Evolutionary conservation across 2,888 invertebrate species (phyloP).

Genomic region (Hirtodrosophila histrioides): DNA sequence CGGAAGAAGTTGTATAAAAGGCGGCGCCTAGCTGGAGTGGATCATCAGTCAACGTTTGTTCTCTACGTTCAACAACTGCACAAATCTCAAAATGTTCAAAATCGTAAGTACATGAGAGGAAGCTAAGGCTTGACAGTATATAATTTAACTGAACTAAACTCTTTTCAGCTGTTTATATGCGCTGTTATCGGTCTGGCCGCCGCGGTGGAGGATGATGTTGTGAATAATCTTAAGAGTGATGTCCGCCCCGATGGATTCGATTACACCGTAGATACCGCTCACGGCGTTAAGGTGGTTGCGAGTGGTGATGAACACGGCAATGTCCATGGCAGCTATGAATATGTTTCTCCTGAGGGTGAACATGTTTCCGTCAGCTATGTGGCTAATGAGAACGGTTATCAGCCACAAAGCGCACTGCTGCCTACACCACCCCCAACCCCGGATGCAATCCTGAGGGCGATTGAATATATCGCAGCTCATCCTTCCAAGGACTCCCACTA

Average conservation of each 20-base stretch:
- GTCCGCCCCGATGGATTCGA: conserved; percentile 72
- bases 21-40: background rate
- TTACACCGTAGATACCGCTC: conserved; percentile 54
- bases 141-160: conserved; percentile 15
- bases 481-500: conserved; percentile 28
- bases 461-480: conserved; percentile 85
- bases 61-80: conserved; percentile 14
- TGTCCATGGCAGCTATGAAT: conserved; percentile 84
- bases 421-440: conserved; percentile 86
- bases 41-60: conserved; percentile 38
- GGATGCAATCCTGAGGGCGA: conserved; percentile 84
- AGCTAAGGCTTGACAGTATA: no score
- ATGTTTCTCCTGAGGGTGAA: conserved; percentile 85
- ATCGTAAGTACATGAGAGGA: conserved; percentile 34
- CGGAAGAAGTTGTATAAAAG: conserved; percentile 31
- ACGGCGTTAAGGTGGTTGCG: conserved; percentile 50
- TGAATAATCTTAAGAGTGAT: conserved; percentile 26
- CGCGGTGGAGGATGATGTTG: conserved; percentile 15
- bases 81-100: conserved; percentile 54
- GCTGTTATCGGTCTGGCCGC: conserved; percentile 52
- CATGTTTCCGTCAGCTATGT: conserved; percentile 83
- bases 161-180: conserved; percentile 54
- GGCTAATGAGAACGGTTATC: conserved; percentile 87
- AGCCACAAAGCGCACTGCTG: conserved; percentile 83
- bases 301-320: conserved; percentile 74